phyloP scores from a whole-genome alignment of 2,888 invertebrate species.

The Seira musarum region DNA sequence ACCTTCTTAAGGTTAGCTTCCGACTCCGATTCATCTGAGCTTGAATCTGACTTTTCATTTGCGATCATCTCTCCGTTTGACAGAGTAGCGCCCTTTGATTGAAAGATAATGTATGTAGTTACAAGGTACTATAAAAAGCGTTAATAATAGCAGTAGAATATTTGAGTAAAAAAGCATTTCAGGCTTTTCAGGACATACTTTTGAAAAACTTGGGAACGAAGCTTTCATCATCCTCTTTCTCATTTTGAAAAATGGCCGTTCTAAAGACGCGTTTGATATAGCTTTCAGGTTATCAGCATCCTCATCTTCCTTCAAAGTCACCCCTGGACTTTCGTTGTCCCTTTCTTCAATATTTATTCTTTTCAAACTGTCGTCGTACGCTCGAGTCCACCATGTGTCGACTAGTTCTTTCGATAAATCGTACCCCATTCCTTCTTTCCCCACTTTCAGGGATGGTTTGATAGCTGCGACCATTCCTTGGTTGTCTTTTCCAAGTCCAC shows the following conservation, averaged over 20 bases:
- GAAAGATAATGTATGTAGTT: background rate
- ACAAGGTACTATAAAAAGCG: background rate
- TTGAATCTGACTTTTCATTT: conserved; percentile 21
- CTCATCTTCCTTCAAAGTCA: conserved; percentile 55
- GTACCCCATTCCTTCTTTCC: conserved; percentile 85
- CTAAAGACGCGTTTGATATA: conserved; percentile 11
- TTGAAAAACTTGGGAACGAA: conserved; percentile 66
- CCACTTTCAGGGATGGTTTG: conserved; percentile 86
- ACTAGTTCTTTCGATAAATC: conserved; percentile 76
- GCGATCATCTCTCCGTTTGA: conserved; percentile 58
- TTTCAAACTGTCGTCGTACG: conserved; percentile 65
- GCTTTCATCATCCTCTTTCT: conserved; percentile 63
- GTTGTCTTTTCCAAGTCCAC: conserved; percentile 86
- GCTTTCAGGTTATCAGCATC: background rate
- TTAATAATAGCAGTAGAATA: background rate
- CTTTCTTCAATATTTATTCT: conserved; percentile 70
- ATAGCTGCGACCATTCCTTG: conserved; percentile 83
- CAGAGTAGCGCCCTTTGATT: conserved; percentile 59
- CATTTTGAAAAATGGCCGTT: conserved; percentile 62
- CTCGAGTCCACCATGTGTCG: conserved; percentile 68
- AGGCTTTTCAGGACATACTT: conserved; percentile 53
- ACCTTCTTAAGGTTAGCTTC: conserved; percentile 59
- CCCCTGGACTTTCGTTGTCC: conserved; percentile 71
- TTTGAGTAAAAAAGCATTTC: too few relatives aligned
- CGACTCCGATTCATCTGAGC: conserved; percentile 27